Evolutionary conservation across 2,113 vertebrate genomes (phyloP), one percentile per base, ranked within the genome.

Genomic region (Dendrocopos noguchii): DNA sequence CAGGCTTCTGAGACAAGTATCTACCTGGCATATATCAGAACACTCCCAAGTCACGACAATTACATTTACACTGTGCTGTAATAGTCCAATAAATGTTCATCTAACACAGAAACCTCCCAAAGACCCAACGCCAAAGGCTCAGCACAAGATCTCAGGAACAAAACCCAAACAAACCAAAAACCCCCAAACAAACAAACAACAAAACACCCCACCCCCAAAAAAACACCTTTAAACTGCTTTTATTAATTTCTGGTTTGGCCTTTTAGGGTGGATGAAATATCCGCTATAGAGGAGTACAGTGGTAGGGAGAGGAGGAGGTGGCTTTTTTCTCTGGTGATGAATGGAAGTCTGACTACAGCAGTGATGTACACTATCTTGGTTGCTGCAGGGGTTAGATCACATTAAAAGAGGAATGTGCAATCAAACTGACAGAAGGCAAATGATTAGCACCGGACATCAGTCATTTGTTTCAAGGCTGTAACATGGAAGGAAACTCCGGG

Each of bases 331-430:
- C 14, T 50, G 1, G 70, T 97, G 97, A 97, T 97, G 93, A 53
- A 97, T 97, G 96, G 76, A 95, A 91, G 79, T 17, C 91, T 92
- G 95, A 29, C 59, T 87, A 36, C 82, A 91, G 93, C 71, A 59
- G 53, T 71, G 81, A 95, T 96, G 94, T 95, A 91, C 88, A 33
- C 94, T 95, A 93, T 96, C 94, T 91, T 20, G 1, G 67, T 90
- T 96, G 96, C 94, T 96, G 94, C 96, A 97, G 94, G 94, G 96
- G 97, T 96, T 96, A 97, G 97, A 97, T 96, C 91, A 70, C 94
- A 92, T 92, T 91, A 88, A 76, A 92, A 91, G 76, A 94, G 67
- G 52, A 92, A 94, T 80, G 95, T 91, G 94, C 92, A 94, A 70
- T 50, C 25, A 70, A 75, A 34, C 81, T 96, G 95, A 96, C 95